Percentiles rank a stretch among this genome's conserved stretches.
phyloP scores from a whole-genome alignment of 1,140 invertebrate species.

The Pogonus chalceus region DNA sequence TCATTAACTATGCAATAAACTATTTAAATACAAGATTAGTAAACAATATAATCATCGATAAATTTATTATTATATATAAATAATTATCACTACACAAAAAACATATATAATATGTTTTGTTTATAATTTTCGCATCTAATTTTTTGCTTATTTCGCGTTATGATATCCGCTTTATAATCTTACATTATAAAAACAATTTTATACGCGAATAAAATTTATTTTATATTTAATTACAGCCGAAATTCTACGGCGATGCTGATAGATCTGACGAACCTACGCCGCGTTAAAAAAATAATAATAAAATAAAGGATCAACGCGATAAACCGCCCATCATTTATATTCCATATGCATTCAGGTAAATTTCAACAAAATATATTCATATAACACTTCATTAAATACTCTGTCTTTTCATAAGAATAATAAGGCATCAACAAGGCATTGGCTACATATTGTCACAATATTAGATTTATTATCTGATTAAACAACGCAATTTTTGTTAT shows the following conservation, averaged over 20 bases:
- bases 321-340: constrained; percentile 1
- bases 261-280: constrained; percentile 1
- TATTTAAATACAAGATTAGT: no score
- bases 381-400: neutral
- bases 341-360: neutral
- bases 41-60: no score
- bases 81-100: no score
- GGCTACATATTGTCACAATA: neutral
- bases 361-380: neutral
- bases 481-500: no score
- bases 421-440: neutral
- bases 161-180: no score
- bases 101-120: no score
- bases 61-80: no score
- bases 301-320: neutral
- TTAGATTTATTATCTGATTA: neutral
- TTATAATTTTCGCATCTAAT: no score
- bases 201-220: no score
- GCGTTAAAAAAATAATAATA: neutral
- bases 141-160: no score
- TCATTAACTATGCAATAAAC: no score
- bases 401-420: constrained; percentile 1
- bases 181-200: no score
- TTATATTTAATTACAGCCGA: constrained; percentile 41
- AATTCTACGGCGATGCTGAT: constrained; percentile 44